These are phyloP conservation scores for Stenichneumon culpator DNA, from an alignment of 2,888 invertebrate genomes.

Conservation along the genomic window DNA sequence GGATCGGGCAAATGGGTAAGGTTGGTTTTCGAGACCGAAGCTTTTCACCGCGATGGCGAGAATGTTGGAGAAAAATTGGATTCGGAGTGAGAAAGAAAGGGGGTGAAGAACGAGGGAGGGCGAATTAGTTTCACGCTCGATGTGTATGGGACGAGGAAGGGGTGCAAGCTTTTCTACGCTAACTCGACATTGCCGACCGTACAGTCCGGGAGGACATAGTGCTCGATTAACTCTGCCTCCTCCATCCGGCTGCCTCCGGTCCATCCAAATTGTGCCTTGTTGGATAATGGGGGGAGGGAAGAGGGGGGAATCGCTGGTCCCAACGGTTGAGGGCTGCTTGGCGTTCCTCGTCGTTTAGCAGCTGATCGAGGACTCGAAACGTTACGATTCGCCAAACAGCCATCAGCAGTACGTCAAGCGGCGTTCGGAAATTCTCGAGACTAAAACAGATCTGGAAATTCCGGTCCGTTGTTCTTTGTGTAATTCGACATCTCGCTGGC, in stretches of 20 bases:
- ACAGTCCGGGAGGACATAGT: conserved; percentile 71
- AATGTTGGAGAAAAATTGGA: conserved; percentile 10
- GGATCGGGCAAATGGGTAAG: not conserved
- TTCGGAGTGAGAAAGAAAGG: conserved; percentile 1
- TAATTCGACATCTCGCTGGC: not conserved
- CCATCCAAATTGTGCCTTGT: conserved; percentile 49
- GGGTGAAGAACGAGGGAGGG: conserved; percentile 12
- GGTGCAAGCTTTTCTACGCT: conserved; percentile 56
- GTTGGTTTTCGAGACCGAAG: not conserved
- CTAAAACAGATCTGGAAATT: conserved; percentile 1
- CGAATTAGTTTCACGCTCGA: conserved; percentile 16
- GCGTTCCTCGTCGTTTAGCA: conserved; percentile 45
- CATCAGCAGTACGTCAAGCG: not conserved
- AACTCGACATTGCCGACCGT: conserved; percentile 69
- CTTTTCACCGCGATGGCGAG: not conserved
- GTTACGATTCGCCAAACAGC: conserved; percentile 10
- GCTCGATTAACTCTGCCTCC: conserved; percentile 76
- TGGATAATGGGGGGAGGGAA: conserved; percentile 4
- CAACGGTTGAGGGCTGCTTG: conserved; percentile 31
- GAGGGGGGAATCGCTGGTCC: conserved; percentile 7
- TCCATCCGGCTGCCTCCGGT: conserved; percentile 11
- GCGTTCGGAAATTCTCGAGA: not conserved
- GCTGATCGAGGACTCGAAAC: conserved; percentile 46
- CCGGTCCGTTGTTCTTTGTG: not conserved
- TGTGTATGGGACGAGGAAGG: not conserved